Base-by-base conservation (phyloP, 1,140 invertebrate genomes). In the Hypsibius dujardini region DNA sequence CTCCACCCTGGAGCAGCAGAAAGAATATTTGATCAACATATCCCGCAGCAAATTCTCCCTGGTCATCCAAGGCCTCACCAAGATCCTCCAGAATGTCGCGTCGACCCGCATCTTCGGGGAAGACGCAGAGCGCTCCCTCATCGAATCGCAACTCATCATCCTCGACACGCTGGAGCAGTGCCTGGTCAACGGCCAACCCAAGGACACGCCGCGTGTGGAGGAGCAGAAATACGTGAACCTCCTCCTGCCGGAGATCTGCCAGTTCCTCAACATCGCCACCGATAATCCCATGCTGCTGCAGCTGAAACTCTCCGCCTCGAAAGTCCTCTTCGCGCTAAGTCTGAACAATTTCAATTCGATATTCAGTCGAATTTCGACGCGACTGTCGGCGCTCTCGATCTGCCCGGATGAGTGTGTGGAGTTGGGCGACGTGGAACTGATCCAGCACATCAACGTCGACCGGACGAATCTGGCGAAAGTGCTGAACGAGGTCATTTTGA, bases 361-460 rank as follows among this genome's bases (percentile, higher is more conserved):
- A 0, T 97, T 97, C 79, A 94, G 90, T 79, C 85, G 91, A 75
- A 95, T 97, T 74, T 93, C 91, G 71, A 88, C 88, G 7, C 50
- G 50, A 75, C 84, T 93, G 75, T 85, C 92, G 80, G 90, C 92
- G 81, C 76, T 92, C 67, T 88, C 90, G 71, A 87, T 86, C 62
- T 87, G 84, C 77, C 89, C 86, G 74, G 93, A 96, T 78, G 92
- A 96, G 81, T 92, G 89, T 81, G 88, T 89, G 46, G 92, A 96
- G 80, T 90, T 88, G 78, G 91, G 88, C 75, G 93, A 97, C 79
- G 92, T 97, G 78, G 93, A 97, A 81, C 82, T 98, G 56, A 97
- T 98, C 78, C 92, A 96, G 80, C 89, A 96, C 81, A 93, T 98
- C 74, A 95, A 95, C 80, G 87, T 96, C 74, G 92, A 96, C 80